Evolutionary conservation across 2,888 invertebrate species (phyloP).

Genomic region (Aspidiotus rigidus): DNA sequence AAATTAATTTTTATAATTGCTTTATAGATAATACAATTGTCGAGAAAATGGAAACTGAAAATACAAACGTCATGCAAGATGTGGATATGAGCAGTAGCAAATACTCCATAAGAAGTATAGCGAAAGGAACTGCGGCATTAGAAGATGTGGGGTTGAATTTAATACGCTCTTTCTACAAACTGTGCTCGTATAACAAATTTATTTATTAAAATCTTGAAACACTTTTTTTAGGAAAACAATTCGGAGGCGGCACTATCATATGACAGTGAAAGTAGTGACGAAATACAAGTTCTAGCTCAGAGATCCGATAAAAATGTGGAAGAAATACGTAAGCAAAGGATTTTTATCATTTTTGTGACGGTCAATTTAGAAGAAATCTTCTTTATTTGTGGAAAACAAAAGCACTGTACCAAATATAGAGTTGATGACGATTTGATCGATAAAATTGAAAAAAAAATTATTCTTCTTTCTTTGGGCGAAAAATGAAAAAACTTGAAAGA

Average conservation of each 20-base stretch:
- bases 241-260: background rate
- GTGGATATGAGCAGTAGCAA: background rate
- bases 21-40: too few species aligned
- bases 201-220: too few species aligned
- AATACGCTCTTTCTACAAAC: too few species aligned
- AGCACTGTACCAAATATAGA: too few species aligned
- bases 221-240: background rate
- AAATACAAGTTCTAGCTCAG: constrained; percentile 7
- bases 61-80: background rate
- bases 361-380: too few species aligned
- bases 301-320: constrained; percentile 1
- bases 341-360: background rate
- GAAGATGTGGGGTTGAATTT: background rate
- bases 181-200: too few species aligned
- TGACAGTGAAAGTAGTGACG: constrained; percentile 1
- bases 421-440: too few species aligned
- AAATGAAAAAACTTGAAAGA: too few species aligned
- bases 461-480: too few species aligned
- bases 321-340: constrained; percentile 15
- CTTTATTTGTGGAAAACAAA: too few species aligned
- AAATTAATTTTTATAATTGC: background rate
- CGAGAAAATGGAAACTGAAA: background rate
- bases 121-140: background rate
- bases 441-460: too few species aligned
- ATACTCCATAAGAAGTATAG: background rate